Evolutionary conservation across 2,888 invertebrate genomes (phyloP).

Genomic region (Enchytraeus crypticus): DNA sequence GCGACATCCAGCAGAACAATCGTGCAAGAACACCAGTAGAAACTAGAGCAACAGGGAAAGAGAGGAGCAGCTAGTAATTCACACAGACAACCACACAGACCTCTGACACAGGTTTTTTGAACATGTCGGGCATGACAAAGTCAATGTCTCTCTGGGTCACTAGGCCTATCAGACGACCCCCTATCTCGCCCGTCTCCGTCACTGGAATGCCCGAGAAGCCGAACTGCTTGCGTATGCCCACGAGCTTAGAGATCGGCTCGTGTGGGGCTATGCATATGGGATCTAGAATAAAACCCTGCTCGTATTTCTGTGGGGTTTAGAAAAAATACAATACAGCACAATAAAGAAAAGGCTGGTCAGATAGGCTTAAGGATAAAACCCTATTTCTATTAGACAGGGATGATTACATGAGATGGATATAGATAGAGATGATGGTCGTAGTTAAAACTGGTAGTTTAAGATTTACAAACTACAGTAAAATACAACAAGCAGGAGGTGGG

Average conservation of each 20-base stretch:
- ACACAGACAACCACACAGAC: slow-evolving; percentile 53
- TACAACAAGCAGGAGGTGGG: too few species aligned
- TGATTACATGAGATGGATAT: too few species aligned
- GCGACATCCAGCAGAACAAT: too few species aligned
- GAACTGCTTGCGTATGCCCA: slow-evolving; percentile 76
- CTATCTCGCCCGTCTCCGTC: slow-evolving; percentile 79
- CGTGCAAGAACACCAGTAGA: too few species aligned
- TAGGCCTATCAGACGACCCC: slow-evolving; percentile 84
- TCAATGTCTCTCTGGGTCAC: slow-evolving; percentile 96
- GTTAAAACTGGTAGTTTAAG: too few species aligned
- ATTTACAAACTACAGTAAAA: too few species aligned
- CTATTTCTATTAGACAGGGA: too few species aligned
- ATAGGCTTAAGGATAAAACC: too few species aligned
- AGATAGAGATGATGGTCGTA: too few species aligned
- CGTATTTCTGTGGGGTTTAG: slow-evolving; percentile 82
- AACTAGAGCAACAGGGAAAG: too few species aligned
- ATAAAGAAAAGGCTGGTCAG: too few species aligned
- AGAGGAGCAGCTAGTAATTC: too few species aligned
- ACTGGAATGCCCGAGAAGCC: slow-evolving; percentile 96
- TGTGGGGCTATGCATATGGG: slow-evolving; percentile 87
- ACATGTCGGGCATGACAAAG: slow-evolving; percentile 61
- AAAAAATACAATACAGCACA: not conserved
- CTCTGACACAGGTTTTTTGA: slow-evolving; percentile 45
- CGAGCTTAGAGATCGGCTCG: slow-evolving; percentile 78
- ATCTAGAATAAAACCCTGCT: slow-evolving; percentile 95